A percentile compares a stretch with the other conserved stretches of the same genome.
Conservation (phyloP, 2,797 vertebrate species). For the Thamnophis elegans region DNA sequence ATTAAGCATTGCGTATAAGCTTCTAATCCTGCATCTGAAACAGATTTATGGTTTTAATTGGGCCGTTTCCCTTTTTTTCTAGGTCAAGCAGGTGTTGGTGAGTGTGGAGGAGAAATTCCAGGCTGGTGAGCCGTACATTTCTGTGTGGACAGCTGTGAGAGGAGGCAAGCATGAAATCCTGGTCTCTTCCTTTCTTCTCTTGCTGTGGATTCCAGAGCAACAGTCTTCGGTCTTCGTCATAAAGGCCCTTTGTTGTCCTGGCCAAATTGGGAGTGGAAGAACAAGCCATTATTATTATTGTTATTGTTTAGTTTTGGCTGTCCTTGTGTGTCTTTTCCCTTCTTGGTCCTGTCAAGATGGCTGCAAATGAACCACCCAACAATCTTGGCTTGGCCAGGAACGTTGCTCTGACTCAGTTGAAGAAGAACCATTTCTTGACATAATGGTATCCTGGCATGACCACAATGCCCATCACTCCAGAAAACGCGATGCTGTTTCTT, state of each 20-base stretch:
- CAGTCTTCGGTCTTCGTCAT: accelerated
- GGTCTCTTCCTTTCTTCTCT: neutral
- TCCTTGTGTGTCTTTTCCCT: neutral
- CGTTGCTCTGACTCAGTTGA: accelerated
- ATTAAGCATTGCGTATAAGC: conserved; percentile 6
- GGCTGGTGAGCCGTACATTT: neutral
- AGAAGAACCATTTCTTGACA: conserved; percentile 38
- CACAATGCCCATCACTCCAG: conserved; percentile 94
- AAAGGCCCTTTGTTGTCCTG: conserved; percentile 4
- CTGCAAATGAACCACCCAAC: neutral
- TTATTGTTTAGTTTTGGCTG: neutral
- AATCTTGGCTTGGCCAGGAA: neutral
- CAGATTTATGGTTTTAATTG: conserved; percentile 28
- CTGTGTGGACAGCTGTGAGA: conserved; percentile 14
- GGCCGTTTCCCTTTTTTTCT: conserved; percentile 29
- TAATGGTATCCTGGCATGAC: conserved; percentile 72
- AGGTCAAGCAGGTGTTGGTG: conserved; percentile 48
- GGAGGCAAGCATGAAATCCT: neutral
- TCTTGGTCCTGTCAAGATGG: conserved; percentile 33
- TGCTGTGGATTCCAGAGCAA: accelerated
- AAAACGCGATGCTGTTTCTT: conserved; percentile 88
- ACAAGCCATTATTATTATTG: neutral
- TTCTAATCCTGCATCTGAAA: conserved; percentile 18
- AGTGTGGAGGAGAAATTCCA: conserved; percentile 21
- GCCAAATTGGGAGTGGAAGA: conserved; percentile 27